These are phyloP conservation scores for Drosophila navojoa DNA, from an alignment of 1,140 invertebrate genomes.

Conservation along the genomic window DNA sequence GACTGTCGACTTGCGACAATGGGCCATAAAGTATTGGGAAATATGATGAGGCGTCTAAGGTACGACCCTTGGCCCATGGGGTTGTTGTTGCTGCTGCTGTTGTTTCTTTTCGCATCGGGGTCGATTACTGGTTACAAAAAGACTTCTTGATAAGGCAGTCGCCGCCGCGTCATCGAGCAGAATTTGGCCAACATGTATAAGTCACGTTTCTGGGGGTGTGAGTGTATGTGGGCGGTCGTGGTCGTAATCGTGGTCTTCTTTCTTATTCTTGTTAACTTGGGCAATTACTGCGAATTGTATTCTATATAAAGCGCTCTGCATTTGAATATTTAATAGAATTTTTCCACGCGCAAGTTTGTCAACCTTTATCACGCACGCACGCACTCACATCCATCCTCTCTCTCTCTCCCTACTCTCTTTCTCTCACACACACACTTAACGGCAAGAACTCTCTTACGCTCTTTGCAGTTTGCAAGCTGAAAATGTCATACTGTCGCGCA, in stretches of 20 bases:
- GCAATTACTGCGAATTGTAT: slow-evolving; percentile 64
- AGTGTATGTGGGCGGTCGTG: slow-evolving; percentile 16
- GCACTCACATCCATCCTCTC: slow-evolving; percentile 3
- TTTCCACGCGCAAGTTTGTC: slow-evolving; percentile 59
- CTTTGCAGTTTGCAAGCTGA: slow-evolving; percentile 27
- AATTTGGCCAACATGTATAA: slow-evolving; percentile 6
- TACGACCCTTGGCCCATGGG: slow-evolving; percentile 45
- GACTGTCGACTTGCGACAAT: slow-evolving; percentile 35
- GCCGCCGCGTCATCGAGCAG: slow-evolving; percentile 6
- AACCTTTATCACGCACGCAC: slow-evolving; percentile 25
- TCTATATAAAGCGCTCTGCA: slow-evolving; percentile 53
- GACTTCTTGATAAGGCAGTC: slow-evolving; percentile 27
- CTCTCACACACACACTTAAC: no score
- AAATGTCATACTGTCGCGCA: slow-evolving; percentile 47
- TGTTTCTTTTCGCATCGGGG: slow-evolving; percentile 31
- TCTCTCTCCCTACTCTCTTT: background rate
- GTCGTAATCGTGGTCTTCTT: slow-evolving; percentile 18
- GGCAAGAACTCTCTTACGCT: background rate
- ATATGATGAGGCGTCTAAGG: slow-evolving; percentile 37
- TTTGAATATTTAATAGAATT: slow-evolving; percentile 71
- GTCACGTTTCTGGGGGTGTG: slow-evolving; percentile 23
- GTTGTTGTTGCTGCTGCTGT: slow-evolving; percentile 20
- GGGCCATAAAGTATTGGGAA: slow-evolving; percentile 46
- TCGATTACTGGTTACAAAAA: slow-evolving; percentile 32
- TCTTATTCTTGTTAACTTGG: slow-evolving; percentile 6